Conservation (phyloP, 2,797 vertebrate species). For the Anomalospiza imberbis region DNA sequence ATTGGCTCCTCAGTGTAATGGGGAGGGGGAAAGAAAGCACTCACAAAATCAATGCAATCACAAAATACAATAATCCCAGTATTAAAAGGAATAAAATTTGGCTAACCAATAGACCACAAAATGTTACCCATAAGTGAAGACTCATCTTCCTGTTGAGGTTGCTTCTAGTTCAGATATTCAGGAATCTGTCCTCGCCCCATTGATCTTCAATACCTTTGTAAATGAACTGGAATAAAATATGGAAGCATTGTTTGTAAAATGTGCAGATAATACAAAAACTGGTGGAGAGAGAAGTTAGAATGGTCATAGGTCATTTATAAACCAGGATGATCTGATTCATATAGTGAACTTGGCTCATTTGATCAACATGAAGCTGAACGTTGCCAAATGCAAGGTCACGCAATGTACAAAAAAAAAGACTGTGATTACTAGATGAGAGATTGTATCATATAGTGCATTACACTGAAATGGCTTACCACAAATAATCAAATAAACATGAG, state of each 20-base stretch:
- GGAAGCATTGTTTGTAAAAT: conserved; percentile 4
- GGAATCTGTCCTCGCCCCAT: neutral
- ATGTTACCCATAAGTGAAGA: neutral
- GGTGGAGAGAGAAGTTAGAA: neutral
- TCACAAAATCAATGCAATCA: conserved; percentile 6
- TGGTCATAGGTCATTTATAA: neutral
- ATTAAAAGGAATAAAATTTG: conserved; percentile 16
- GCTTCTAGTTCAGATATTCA: neutral
- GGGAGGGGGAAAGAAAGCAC: neutral
- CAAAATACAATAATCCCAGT: neutral
- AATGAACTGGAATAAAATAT: conserved; percentile 40
- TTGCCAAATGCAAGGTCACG: neutral
- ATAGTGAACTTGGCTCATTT: neutral
- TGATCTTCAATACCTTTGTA: conserved; percentile 37
- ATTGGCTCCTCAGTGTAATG: neutral
- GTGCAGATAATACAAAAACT: neutral
- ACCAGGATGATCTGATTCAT: neutral
- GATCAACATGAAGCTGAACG: neutral
- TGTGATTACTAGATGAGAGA: neutral
- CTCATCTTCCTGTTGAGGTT: neutral
- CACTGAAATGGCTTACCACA: neutral
- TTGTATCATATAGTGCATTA: neutral
- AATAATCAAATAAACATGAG: neutral
- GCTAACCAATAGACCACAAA: conserved; percentile 3
- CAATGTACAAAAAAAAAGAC: neutral